Base-by-base conservation (phyloP, 1,140 invertebrate species). In the Drosophila rhopaloa region DNA sequence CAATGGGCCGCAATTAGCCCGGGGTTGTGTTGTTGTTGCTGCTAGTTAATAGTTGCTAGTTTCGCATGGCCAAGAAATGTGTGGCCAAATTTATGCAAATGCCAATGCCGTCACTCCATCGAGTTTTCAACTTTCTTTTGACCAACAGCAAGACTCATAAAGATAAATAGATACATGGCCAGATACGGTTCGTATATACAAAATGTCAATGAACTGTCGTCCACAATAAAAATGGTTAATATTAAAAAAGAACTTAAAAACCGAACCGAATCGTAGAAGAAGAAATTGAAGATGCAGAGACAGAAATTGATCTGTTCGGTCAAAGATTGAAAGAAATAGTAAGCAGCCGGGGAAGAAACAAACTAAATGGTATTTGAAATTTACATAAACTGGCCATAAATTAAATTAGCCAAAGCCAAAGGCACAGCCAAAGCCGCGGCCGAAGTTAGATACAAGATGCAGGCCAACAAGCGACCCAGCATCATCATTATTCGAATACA, bases 341-440 rank as follows among this genome's bases (percentile, higher is more conserved):
- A 24, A 27, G 16, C 11, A 43, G 38, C 16, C 35, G 13, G 37
- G 19, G 14, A 35, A 56, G 16, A 62, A 19, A 58, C 56, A 79
- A 77, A 80, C 79, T 63, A 77, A 90, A 75, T 85, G 77, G 80
- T 71, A 89, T 84, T 85, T 63, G 67, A 73, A 72, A 89, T 89
- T 89, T 79, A 90, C 84, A 90, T 90, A 90, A 90, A 90, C 71
- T 80, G 60, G 48, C 81, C 75, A 90, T 90, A 90, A 90, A 90
- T 90, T 85, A 84, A 90, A 90, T 85, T 81, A 90, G 81, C 60
- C 75, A 79, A 66, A 58, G 46, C 19, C 24, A 56, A 44, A 57
- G 51, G 65, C 27, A 29, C 51, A 74, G 72, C 74, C 27, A 5
- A 13, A 51, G 9, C 16, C 16, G 16, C 19, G 35, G 54, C 16